Base-by-base conservation (phyloP, 1,140 invertebrate species). In the Euglossa dilemma region DNA sequence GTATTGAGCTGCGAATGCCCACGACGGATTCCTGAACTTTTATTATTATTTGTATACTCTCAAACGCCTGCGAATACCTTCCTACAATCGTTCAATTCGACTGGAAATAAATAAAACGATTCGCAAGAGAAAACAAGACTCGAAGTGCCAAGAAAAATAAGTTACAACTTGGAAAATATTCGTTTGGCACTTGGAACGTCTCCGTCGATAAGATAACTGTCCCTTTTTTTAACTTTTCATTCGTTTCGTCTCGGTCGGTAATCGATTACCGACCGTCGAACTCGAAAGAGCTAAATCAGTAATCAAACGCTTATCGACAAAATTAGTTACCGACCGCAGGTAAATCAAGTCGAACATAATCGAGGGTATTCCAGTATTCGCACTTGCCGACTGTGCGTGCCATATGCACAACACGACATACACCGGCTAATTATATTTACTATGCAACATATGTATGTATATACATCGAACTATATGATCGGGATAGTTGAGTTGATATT, bases 381-480 rank as follows among this genome's bases (percentile, higher is more conserved):
- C 50, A 45, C 14, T 45, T 28, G 70, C 50, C 36, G 28, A 63
- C 50, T 50, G 50, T 45, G 28, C 20, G 4, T 69, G 14, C 23
- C 23, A 50, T 23, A 47, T 5, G 59, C 74, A 64, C 11, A 14
- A 61, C 28, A 57, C 43, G 28, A 67, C 67, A 28, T 73, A 80
- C 45, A 80, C 54, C n/a, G 63, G 57, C 52, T 74, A 70, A 76
- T 70, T 78, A 78, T 81, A 76, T 85, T 78, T 83, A 64, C 79
- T 85, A 85, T 61, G 66, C 75, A 78, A 85, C 70, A 50, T 80
- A 83, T 83, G 52, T 80, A 83, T 83, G 52, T 83, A 79, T 76
- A 54, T 79, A 85, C 66, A 85, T 76, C 57, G 47, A 76, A 59
- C 47, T 80, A 36, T 36, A 86, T 69, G 64, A 85, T 78, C 36